Percentiles rank a stretch among this genome's conserved stretches.
These are phyloP conservation scores for Danio kyathit DNA, from an alignment of 2,797 vertebrate genomes.

Conservation along the genomic window DNA sequence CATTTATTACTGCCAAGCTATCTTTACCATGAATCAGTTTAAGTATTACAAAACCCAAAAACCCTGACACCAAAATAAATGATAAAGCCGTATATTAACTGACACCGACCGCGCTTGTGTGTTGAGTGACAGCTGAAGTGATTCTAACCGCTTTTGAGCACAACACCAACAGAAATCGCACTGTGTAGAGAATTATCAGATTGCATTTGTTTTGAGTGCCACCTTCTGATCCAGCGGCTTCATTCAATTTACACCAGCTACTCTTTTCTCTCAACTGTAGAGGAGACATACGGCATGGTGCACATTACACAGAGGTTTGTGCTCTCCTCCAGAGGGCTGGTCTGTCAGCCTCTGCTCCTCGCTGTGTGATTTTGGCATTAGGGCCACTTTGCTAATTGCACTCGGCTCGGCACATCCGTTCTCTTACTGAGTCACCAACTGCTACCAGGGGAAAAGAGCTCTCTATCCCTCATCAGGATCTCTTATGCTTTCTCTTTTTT, in stretches of 20 bases:
- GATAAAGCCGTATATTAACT: conserved; percentile 26
- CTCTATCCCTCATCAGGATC: conserved; percentile 51
- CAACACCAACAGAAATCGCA: conserved; percentile 20
- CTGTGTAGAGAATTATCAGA: conserved; percentile 13
- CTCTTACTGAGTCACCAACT: conserved; percentile 60
- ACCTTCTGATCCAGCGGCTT: conserved; percentile 22
- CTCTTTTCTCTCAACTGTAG: background rate
- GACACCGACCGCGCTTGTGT: background rate
- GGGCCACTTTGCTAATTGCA: conserved; percentile 58
- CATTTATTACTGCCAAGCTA: conserved; percentile 26
- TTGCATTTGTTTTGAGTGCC: conserved; percentile 34
- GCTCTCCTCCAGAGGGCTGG: conserved; percentile 47
- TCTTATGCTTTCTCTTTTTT: conserved; percentile 26
- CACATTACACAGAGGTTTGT: conserved; percentile 25
- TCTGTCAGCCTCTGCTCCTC: conserved; percentile 48
- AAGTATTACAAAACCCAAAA: conserved; percentile 25
- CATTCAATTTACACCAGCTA: conserved; percentile 11
- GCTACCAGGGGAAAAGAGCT: conserved; percentile 57
- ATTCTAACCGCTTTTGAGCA: conserved; percentile 8
- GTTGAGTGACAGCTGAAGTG: conserved; percentile 16
- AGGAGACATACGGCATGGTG: background rate
- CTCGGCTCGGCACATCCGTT: conserved; percentile 55
- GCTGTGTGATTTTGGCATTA: conserved; percentile 55
- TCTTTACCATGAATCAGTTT: conserved; percentile 34
- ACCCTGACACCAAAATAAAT: conserved; percentile 4